A percentile compares a stretch with the other conserved stretches of the same genome.
phyloP scores from a whole-genome alignment of 2,888 invertebrate species.

The Cantharis flavilabris region DNA sequence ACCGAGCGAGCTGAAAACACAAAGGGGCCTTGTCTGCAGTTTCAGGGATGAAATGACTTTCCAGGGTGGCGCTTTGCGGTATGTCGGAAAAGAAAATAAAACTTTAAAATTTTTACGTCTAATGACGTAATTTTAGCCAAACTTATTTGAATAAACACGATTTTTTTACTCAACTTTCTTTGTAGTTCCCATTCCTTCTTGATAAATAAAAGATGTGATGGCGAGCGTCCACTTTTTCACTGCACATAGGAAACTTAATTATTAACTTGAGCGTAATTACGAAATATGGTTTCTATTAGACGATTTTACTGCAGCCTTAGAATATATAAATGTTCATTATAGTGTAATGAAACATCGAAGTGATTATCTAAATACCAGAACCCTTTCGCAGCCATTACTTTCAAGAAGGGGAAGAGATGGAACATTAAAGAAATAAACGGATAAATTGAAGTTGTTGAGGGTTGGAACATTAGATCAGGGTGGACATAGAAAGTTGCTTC shows the following conservation, averaged over 20 bases:
- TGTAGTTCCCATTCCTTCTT: not conserved
- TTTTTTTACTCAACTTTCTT: not conserved
- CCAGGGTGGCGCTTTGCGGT: conserved; percentile 29
- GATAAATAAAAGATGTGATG: not conserved
- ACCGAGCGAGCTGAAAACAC: conserved; percentile 33
- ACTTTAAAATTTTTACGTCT: conserved; percentile 21
- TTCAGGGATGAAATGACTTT: conserved; percentile 32
- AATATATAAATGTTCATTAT: conserved; percentile 19
- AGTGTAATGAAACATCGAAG: conserved; percentile 11
- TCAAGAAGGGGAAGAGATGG: conserved; percentile 17
- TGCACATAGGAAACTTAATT: not conserved
- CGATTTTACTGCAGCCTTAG: not conserved
- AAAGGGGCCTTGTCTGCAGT: conserved; percentile 34
- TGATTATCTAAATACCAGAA: conserved; percentile 26
- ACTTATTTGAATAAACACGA: conserved; percentile 5
- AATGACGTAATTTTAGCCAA: conserved; percentile 21
- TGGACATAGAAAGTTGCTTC: conserved; percentile 30
- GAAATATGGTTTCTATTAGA: not conserved
- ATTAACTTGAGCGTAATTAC: not conserved
- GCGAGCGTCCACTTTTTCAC: not conserved
- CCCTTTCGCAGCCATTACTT: conserved; percentile 24
- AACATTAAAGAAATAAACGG: conserved; percentile 27
- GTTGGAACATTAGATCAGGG: conserved; percentile 29
- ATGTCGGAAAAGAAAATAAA: conserved; percentile 29
- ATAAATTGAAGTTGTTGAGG: conserved; percentile 30